Conservation (phyloP, 2,888 invertebrate genomes). For the Anodontia alba region DNA sequence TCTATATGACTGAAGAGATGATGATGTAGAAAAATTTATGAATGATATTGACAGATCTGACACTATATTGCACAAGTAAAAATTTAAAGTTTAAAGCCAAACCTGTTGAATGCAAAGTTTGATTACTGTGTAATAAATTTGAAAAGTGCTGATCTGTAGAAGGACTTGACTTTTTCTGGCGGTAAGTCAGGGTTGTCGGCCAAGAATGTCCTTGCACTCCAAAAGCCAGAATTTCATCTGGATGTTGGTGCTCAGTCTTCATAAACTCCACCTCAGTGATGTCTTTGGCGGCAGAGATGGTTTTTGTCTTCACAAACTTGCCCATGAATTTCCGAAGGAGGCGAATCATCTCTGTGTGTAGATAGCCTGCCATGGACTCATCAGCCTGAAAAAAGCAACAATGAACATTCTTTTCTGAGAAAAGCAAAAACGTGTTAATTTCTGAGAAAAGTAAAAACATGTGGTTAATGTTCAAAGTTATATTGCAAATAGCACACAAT, state of each 20-base stretch:
- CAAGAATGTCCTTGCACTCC: background rate
- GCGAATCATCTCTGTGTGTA: constrained; percentile 7
- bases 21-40: no score
- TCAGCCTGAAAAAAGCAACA: constrained; percentile 32
- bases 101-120: no score
- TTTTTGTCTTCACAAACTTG: constrained; percentile 24
- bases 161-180: background rate
- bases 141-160: background rate
- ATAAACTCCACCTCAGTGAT: constrained; percentile 3
- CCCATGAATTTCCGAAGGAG: constrained; percentile 30
- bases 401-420: no score
- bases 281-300: constrained; percentile 6
- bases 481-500: no score
- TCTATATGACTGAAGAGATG: no score
- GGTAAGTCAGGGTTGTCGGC: constrained; percentile 8
- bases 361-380: constrained; percentile 21
- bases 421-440: no score
- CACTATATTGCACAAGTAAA: no score
- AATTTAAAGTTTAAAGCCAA: no score
- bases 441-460: no score
- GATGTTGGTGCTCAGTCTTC: constrained; percentile 17
- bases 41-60: no score
- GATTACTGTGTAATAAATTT: no score
- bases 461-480: no score
- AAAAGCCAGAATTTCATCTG: constrained; percentile 29